Evolutionary conservation across 2,113 vertebrate species (phyloP), one percentile per base, ranked within the genome.

Genomic region (Bathybates hornii): DNA sequence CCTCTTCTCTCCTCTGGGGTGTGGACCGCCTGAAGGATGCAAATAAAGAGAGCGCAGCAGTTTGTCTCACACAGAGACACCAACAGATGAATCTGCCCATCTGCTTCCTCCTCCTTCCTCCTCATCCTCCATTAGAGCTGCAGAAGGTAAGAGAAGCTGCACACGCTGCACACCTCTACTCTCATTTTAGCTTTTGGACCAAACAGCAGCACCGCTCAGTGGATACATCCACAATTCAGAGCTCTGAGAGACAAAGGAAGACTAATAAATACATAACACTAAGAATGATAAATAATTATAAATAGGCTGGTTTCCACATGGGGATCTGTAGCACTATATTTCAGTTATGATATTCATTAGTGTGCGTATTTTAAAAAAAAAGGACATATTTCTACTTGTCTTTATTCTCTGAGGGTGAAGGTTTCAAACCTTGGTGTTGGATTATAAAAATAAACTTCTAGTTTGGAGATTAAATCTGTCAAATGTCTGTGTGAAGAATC

Each of bases 301-400:
- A 21, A 41, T n/a, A 8, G 38, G 12, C 66, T 45, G 38, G 10
- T 16, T 9, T 73, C 38, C 66, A 73, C 8, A 27, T 73, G 1
- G 7, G 8, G 68, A 24, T 17, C 38, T 43, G 21, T 6, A 43
- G 36, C 4, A 71, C 7, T 71, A 6, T 16, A 27, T 43, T 6
- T 43, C 38, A 27, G 13, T 24, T 71, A 43, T 16, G n/a, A 16
- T 43, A 24, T 73, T 3, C 12, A 16, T 43, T 24, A 24, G n/a
- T 43, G 36, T 24, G 14, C 4, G 1, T 13, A 0, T n/a, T 66
- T 29, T 1, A 0, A 2, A 63, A 29, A 63, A 29, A 34, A 63
- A 2, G 14, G 9, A 63, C 32, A n/a, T n/a, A n/a, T 36, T 11
- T 5, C 17, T 19, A 43, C 3, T 41, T 41, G n/a, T 43, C 32